phyloP scores from a whole-genome alignment of 2,888 invertebrate genomes.

The Thysanoteuthis rhombus region DNA sequence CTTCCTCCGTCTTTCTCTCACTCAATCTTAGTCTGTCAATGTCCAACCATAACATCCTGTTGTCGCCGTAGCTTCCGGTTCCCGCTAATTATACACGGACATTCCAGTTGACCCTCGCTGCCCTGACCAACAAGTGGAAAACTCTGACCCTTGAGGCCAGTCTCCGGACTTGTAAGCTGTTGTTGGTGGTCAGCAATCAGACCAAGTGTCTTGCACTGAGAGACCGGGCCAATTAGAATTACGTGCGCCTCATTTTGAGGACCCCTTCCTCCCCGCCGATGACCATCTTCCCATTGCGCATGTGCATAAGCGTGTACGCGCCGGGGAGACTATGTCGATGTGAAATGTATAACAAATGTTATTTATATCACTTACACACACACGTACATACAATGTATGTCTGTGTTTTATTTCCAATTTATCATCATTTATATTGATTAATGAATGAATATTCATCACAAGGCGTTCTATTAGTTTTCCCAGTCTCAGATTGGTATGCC shows the following conservation, averaged over 20 bases:
- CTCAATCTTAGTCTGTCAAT: background rate
- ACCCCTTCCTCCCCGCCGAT: background rate
- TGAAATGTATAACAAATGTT: background rate
- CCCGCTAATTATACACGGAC: background rate
- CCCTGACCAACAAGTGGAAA: conserved; percentile 12
- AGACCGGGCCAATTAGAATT: background rate
- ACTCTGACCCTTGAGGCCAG: background rate
- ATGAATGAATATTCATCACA: too few relatives aligned
- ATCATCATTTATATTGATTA: too few relatives aligned
- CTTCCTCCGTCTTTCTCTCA: background rate
- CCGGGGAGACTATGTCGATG: background rate
- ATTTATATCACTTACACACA: too few relatives aligned
- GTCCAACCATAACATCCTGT: background rate
- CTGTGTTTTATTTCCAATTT: too few relatives aligned
- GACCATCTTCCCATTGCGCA: background rate
- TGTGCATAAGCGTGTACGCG: background rate
- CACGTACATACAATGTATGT: too few relatives aligned
- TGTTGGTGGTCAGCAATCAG: background rate
- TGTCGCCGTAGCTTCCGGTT: background rate
- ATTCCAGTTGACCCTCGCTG: background rate
- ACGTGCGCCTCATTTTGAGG: too few relatives aligned
- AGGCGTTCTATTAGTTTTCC: too few relatives aligned
- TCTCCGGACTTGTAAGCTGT: background rate
- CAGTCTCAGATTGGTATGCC: too few relatives aligned
- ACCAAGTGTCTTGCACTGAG: background rate